A percentile compares a stretch with the other conserved stretches of the same genome.
Conservation (phyloP, 2,797 vertebrate species). For the Nyctalus aviator region DNA sequence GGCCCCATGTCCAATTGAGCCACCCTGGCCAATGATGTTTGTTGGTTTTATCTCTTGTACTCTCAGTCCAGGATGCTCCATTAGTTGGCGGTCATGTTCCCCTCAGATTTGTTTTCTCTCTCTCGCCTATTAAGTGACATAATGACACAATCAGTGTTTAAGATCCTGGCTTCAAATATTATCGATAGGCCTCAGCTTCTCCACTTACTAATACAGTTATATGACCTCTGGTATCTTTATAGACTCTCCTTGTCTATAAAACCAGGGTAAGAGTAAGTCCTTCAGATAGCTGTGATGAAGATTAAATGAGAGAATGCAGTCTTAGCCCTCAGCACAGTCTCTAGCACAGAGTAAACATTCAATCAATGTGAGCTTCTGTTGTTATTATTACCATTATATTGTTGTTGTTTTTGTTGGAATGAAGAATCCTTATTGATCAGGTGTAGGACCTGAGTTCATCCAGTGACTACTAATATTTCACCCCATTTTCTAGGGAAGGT, state of each 20-base stretch:
- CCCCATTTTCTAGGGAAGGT: slow-evolving; percentile 42
- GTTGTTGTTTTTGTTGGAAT: not conserved
- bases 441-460: not conserved
- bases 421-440: not conserved
- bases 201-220: not conserved
- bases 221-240: not conserved
- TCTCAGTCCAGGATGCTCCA: not conserved
- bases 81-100: too few species aligned
- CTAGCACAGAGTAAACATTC: not conserved
- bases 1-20: too few species aligned
- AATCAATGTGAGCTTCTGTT: not conserved
- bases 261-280: not conserved
- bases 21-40: not conserved
- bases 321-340: not conserved
- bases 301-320: not conserved
- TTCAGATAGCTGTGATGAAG: not conserved
- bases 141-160: not conserved
- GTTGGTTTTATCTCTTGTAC: not conserved
- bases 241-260: not conserved
- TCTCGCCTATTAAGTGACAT: not conserved
- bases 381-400: not conserved
- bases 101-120: not conserved
- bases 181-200: not conserved
- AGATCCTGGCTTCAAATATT: not conserved
- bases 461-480: not conserved